phyloP scores from a whole-genome alignment of 2,888 invertebrate species.

The Cylloceria caligata region DNA sequence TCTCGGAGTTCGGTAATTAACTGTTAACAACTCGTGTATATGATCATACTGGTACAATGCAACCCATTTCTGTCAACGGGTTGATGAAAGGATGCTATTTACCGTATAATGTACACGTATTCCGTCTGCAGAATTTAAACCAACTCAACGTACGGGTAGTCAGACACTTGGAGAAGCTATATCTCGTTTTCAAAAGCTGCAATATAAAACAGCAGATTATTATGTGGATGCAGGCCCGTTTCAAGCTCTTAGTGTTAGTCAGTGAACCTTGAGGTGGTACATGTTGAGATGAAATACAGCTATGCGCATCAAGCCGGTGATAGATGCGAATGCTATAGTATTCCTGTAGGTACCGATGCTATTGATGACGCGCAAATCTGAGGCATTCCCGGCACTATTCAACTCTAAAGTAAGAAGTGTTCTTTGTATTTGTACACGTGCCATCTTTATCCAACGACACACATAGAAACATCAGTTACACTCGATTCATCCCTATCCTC shows the following conservation, averaged over 20 bases:
- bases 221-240: neutral
- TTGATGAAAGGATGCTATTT: neutral
- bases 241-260: neutral
- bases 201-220: slow-evolving; percentile 6
- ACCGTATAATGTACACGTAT: neutral
- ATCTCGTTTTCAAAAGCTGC: neutral
- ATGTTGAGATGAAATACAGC: slow-evolving; percentile 26
- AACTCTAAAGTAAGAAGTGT: slow-evolving; percentile 60
- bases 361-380: slow-evolving; percentile 48
- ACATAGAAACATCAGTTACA: slow-evolving; percentile 29
- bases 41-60: neutral
- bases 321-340: slow-evolving; percentile 3
- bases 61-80: neutral
- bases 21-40: neutral
- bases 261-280: neutral
- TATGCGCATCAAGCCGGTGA: neutral
- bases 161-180: neutral
- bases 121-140: neutral
- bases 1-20: neutral
- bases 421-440: slow-evolving; percentile 46
- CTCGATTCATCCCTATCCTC: slow-evolving; percentile 43
- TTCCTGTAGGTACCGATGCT: slow-evolving; percentile 8
- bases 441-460: slow-evolving; percentile 18
- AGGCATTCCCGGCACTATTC: slow-evolving; percentile 57
- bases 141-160: neutral